Conservation (phyloP, 1,140 invertebrate genomes). For the Megalopta genalis region DNA sequence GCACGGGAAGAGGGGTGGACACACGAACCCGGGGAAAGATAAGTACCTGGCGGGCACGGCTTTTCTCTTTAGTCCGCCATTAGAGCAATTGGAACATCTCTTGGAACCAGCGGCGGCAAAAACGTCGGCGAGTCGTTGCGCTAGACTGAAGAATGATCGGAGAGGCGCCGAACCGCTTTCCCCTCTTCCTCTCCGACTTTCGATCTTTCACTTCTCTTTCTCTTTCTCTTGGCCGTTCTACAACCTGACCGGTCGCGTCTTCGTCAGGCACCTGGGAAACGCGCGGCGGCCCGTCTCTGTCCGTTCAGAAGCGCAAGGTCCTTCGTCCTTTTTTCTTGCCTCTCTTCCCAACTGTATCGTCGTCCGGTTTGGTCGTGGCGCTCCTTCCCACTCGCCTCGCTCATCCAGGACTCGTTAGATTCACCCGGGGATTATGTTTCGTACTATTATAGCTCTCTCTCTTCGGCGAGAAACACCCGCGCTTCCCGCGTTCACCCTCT, state of each 20-base stretch:
- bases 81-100: slow-evolving; percentile 78
- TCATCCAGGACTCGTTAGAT: slow-evolving; percentile 68
- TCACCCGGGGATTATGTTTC: slow-evolving; percentile 71
- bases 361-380: too few relatives aligned
- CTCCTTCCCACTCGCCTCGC: slow-evolving; percentile 38
- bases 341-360: slow-evolving; percentile 6
- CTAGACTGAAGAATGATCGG: slow-evolving; percentile 79
- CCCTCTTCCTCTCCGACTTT: slow-evolving; percentile 31
- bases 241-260: slow-evolving; percentile 2
- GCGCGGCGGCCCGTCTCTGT: not conserved
- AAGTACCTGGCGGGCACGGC: slow-evolving; percentile 68
- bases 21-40: slow-evolving; percentile 61
- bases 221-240: slow-evolving; percentile 28
- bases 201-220: slow-evolving; percentile 52
- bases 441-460: slow-evolving; percentile 66
- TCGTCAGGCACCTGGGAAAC: slow-evolving; percentile 31
- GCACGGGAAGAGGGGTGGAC: slow-evolving; percentile 33
- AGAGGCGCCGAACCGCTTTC: slow-evolving; percentile 72
- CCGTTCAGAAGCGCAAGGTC: not conserved
- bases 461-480: slow-evolving; percentile 26
- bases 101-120: slow-evolving; percentile 67
- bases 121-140: slow-evolving; percentile 75
- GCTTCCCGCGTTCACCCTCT: slow-evolving; percentile 7
- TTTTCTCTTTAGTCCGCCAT: slow-evolving; percentile 71
- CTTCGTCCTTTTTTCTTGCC: slow-evolving; percentile 11